These are phyloP conservation scores for Cyclargus thomasi DNA, from an alignment of 1,140 invertebrate genomes.

Conservation along the genomic window DNA sequence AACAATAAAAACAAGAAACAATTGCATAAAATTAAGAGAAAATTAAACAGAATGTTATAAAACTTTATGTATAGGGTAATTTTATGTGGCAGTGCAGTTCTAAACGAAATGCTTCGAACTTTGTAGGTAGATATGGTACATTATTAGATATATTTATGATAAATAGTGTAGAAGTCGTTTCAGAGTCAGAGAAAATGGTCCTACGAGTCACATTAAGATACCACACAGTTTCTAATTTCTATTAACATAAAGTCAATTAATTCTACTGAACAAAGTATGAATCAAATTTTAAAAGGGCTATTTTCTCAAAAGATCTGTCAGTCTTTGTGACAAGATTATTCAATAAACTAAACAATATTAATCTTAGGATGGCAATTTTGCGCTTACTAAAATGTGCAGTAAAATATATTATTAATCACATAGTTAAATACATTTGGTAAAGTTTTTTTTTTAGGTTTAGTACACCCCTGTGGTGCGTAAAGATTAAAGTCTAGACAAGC, in stretches of 20 bases:
- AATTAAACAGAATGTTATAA: conserved; percentile 42
- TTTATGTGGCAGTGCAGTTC: conserved; percentile 43
- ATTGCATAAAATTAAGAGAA: conserved; percentile 39
- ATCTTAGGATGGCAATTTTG: background rate
- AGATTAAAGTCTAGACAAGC: background rate
- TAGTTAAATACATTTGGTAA: conserved; percentile 14
- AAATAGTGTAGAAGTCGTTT: background rate
- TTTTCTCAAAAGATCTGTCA: background rate
- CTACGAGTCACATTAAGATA: background rate
- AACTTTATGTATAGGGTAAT: conserved; percentile 34
- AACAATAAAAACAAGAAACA: conserved; percentile 58
- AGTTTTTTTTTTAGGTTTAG: background rate
- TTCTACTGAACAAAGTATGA: background rate
- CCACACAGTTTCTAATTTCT: background rate
- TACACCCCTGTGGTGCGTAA: background rate
- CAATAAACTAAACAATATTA: background rate
- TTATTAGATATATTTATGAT: conserved; percentile 6
- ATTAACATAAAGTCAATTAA: background rate
- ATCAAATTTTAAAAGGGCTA: background rate
- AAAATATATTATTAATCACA: background rate
- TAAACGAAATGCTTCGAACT: conserved; percentile 26
- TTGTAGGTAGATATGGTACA: conserved; percentile 14
- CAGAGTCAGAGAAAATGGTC: background rate
- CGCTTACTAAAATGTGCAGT: conserved; percentile 12
- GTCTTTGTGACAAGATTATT: background rate